Conservation (phyloP, 2,113 vertebrate species). For the Myotis brandtii region DNA sequence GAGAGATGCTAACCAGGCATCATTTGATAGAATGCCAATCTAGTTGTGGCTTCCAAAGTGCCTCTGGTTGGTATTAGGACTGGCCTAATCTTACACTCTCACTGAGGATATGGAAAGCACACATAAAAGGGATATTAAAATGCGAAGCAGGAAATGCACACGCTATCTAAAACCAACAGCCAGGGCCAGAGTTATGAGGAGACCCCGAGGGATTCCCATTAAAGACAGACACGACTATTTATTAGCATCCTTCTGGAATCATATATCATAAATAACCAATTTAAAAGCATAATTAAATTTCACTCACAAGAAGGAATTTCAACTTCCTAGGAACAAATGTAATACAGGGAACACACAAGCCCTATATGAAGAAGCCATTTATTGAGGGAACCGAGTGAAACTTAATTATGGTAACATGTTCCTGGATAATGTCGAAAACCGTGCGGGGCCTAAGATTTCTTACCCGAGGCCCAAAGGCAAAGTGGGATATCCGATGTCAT, state of each 20-base stretch:
- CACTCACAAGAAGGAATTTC: constrained; percentile 57
- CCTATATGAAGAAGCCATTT: background rate
- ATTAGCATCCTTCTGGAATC: constrained; percentile 37
- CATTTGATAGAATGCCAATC: background rate
- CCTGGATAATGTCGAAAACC: background rate
- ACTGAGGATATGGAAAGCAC: constrained; percentile 33
- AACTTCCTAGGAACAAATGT: constrained; percentile 3
- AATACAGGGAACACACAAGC: background rate
- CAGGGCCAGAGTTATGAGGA: background rate
- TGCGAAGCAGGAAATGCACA: constrained; percentile 57
- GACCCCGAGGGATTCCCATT: constrained; percentile 39
- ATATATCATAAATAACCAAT: constrained; percentile 53
- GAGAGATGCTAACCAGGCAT: background rate
- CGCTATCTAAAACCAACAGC: constrained; percentile 65
- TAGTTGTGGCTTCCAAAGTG: background rate
- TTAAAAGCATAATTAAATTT: constrained; percentile 69
- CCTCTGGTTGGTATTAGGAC: background rate
- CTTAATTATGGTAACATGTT: background rate
- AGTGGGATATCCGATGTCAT: background rate
- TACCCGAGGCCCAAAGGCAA: background rate
- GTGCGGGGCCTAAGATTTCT: background rate
- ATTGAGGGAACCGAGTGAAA: background rate
- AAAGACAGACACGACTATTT: background rate
- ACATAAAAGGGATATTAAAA: constrained; percentile 66
- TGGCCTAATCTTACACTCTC: background rate